A percentile compares a stretch with the other conserved stretches of the same genome.
These are phyloP conservation scores for Drosophila neoperkinsi DNA, from an alignment of 2,888 invertebrate species.

Conservation along the genomic window DNA sequence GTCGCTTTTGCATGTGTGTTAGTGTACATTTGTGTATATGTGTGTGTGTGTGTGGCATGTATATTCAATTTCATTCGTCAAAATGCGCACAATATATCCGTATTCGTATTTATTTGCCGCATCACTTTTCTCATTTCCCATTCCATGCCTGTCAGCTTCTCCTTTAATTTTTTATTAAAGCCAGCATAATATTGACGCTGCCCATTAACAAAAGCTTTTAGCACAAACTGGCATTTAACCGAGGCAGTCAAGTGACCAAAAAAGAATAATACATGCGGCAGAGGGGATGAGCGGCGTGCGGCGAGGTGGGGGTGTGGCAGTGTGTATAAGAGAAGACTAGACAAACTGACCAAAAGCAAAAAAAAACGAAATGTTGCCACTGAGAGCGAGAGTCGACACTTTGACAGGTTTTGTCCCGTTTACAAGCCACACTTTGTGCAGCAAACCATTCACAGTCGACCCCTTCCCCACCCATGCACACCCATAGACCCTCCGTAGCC, in stretches of 20 bases:
- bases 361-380: background rate
- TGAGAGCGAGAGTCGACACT: conserved; percentile 48
- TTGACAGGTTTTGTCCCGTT: conserved; percentile 75
- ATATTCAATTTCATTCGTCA: conserved; percentile 68
- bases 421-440: conserved; percentile 58
- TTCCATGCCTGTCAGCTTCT: background rate
- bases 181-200: conserved; percentile 63
- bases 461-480: background rate
- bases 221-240: conserved; percentile 59
- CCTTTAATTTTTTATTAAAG: conserved; percentile 51
- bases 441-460: background rate
- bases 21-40: background rate
- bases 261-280: background rate
- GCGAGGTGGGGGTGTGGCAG: background rate
- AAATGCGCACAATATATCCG: conserved; percentile 50
- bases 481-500: background rate
- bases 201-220: conserved; percentile 77
- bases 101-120: conserved; percentile 61
- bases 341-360: conserved; percentile 24
- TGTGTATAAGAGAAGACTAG: background rate
- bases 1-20: conserved; percentile 18
- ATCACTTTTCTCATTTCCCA: conserved; percentile 41
- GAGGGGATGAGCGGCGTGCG: background rate
- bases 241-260: conserved; percentile 17
- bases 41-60: conserved; percentile 10